phyloP scores from a whole-genome alignment of 2,113 vertebrate genomes.

The Meriones unguiculatus region DNA sequence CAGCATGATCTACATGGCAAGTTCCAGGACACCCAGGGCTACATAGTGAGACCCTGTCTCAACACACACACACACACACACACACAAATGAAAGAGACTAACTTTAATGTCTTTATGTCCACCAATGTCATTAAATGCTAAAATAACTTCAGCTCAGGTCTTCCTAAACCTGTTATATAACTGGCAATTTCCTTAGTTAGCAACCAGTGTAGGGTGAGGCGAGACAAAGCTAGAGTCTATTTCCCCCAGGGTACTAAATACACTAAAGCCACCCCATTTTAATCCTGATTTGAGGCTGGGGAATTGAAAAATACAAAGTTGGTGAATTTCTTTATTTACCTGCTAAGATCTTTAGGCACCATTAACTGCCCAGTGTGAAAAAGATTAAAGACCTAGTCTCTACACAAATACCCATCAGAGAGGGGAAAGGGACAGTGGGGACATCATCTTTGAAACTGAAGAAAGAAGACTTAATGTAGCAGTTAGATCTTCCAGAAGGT shows the following conservation, averaged over 20 bases:
- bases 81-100: not conserved
- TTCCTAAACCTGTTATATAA: not conserved
- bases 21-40: not conserved
- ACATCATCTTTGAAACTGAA: not conserved
- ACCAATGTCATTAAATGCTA: not conserved
- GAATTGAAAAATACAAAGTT: not conserved
- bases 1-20: not conserved
- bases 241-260: not conserved
- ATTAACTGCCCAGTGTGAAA: not conserved
- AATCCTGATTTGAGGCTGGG: not conserved
- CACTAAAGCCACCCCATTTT: not conserved
- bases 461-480: not conserved
- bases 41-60: not conserved
- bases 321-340: not conserved
- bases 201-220: not conserved
- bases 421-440: not conserved
- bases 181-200: conserved; percentile 24
- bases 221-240: not conserved
- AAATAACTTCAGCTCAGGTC: not conserved
- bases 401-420: not conserved
- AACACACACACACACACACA: not conserved
- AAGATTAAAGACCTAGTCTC: not conserved
- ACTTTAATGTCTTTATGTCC: not conserved
- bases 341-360: not conserved
- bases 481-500: not conserved